Evolutionary conservation across 2,113 vertebrate species (phyloP), one percentile per base, ranked within the genome.

Genomic region (Halichoerus grypus): DNA sequence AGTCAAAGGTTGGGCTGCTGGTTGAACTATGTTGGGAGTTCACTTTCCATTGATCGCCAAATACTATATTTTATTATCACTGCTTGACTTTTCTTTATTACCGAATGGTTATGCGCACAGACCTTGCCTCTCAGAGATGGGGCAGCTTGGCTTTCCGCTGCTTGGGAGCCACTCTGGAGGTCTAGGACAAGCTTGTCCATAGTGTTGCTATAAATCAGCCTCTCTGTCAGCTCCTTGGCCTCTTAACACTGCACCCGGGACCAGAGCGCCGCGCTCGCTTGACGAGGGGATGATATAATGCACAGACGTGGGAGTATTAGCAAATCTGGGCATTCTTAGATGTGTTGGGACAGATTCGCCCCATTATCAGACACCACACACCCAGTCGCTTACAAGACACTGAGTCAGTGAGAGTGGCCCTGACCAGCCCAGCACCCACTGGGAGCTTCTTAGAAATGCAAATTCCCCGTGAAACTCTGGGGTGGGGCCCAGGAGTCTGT

Each of bases 381-480:
- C 12, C 61, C 1, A 8, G 3, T 24, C 61, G 7, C 0, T 0
- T 6, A 7, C 24, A n/a, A 5, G 2, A 1, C 7, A 0, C 0
- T 2, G 6, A 5, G 0, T 5, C 18, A 0, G 1, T 10, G 21
- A 31, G 1, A 12, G 77, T 4, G 46, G 16, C 21, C 16, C 33
- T 5, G 15, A 13, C 14, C 22, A 8, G 28, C 42, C 10, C 57
- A 65, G 72, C 4, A 18, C 28, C 36, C 53, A 46, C 53, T 65
- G 36, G 26, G 51, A 42, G 21, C 57, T 0, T 26, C 18, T 72
- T 39, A 36, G 51, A 85, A 59, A 49, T 31, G 15, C 31, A 55
- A 9, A 51, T 28, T 16, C 24, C 4, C 55, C 42, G 83, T 2
- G 67, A 24, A 85, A 4, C 80, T 24, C 22, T 7, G 72, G 36